Evolutionary conservation across 2,888 invertebrate genomes (phyloP).

Genomic region (Apodemia mormo): DNA sequence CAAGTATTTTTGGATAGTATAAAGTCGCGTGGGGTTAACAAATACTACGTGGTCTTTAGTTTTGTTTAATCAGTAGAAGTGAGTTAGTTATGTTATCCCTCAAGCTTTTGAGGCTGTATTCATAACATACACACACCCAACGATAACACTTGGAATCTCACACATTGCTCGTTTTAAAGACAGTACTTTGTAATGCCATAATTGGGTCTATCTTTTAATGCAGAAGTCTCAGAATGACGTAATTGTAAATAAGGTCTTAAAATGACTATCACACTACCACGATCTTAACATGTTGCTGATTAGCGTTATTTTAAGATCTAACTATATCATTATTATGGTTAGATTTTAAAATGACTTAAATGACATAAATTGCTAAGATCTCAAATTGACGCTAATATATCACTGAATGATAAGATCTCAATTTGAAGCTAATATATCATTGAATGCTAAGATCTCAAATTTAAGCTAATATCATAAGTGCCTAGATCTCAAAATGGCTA

Average conservation of each 20-base stretch:
- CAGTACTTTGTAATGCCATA: not conserved
- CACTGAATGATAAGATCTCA: no score
- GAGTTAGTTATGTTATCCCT: constrained; percentile 44
- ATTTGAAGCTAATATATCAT: no score
- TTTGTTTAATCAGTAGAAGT: not conserved
- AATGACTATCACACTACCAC: not conserved
- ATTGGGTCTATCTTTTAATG: not conserved
- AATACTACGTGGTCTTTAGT: not conserved
- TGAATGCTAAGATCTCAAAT: no score
- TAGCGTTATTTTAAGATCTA: no score
- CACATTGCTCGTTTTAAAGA: not conserved
- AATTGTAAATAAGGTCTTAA: not conserved
- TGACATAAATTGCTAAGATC: no score
- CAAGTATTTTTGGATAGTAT: not conserved
- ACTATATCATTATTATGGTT: no score
- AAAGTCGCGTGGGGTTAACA: not conserved
- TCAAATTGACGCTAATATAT: no score
- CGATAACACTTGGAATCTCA: constrained; percentile 30
- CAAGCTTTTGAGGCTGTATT: constrained; percentile 44
- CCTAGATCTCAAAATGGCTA: no score
- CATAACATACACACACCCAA: constrained; percentile 37
- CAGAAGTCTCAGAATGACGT: not conserved
- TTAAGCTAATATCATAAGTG: no score
- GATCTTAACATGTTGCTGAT: no score
- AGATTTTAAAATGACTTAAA: no score